A percentile compares a stretch with the other conserved stretches of the same genome.
Evolutionary conservation across 2,797 vertebrate genomes (phyloP).

Genomic region (Scarus forsteni): DNA sequence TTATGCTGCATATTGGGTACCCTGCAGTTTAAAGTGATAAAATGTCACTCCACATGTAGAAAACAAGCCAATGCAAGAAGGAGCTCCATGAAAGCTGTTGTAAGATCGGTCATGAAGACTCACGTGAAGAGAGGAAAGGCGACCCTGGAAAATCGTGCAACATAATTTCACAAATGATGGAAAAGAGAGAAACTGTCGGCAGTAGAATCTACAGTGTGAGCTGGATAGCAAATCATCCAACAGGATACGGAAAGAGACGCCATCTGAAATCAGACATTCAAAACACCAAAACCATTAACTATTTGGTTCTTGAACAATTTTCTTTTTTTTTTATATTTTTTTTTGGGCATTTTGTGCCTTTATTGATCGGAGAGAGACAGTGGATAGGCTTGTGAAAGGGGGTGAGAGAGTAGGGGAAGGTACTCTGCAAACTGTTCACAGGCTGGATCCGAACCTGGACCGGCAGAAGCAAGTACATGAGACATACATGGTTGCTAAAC

Average conservation of each 20-base stretch:
- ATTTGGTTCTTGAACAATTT: too few species aligned
- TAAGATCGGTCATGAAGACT: neutral
- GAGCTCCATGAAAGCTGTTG: too few species aligned
- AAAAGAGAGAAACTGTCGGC: neutral
- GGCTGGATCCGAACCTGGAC: too few species aligned
- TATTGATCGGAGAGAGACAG: too few species aligned
- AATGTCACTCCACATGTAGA: neutral
- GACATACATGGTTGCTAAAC: too few species aligned
- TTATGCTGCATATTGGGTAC: neutral
- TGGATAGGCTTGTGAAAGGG: too few species aligned
- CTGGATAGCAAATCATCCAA: conserved; percentile 21
- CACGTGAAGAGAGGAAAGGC: neutral
- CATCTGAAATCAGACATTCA: conserved; percentile 27
- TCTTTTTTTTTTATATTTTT: too few species aligned
- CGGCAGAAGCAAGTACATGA: too few species aligned
- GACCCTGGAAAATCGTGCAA: neutral
- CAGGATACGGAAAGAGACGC: neutral
- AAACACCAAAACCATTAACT: neutral
- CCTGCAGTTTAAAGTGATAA: conserved; percentile 4
- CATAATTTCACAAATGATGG: neutral
- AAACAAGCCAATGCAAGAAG: neutral
- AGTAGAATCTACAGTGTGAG: neutral
- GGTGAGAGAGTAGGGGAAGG: too few species aligned
- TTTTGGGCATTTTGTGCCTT: too few species aligned
- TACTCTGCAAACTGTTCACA: too few species aligned